These are phyloP conservation scores for Lomographa bimaculata DNA, from an alignment of 2,888 invertebrate genomes.

Conservation along the genomic window DNA sequence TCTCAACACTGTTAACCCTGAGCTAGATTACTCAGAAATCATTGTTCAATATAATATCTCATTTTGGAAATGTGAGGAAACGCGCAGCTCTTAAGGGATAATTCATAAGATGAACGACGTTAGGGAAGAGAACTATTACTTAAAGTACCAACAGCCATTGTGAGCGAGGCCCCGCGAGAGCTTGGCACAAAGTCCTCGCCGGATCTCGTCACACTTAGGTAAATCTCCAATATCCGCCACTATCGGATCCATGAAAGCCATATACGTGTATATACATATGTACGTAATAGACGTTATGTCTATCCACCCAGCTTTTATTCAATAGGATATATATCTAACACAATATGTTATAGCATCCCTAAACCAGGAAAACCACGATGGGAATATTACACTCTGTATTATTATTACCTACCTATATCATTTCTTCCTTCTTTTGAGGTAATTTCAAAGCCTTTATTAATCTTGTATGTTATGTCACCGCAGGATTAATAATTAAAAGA, in stretches of 20 bases:
- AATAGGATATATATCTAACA: slow-evolving; percentile 20
- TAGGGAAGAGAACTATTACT: slow-evolving; percentile 57
- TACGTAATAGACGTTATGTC: slow-evolving; percentile 43
- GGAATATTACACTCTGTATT: slow-evolving; percentile 12
- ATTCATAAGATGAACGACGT: slow-evolving; percentile 40
- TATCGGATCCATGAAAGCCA: slow-evolving; percentile 59
- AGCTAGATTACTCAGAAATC: no score
- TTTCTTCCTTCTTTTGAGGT: no score
- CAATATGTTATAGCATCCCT: slow-evolving; percentile 16
- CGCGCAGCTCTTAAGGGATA: slow-evolving; percentile 26
- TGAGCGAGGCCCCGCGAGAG: slow-evolving; percentile 54
- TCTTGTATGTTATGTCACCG: neutral
- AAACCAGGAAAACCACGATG: slow-evolving; percentile 18
- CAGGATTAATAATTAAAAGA: slow-evolving; percentile 8
- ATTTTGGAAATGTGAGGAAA: slow-evolving; percentile 3
- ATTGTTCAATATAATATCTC: slow-evolving; percentile 13
- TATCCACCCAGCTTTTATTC: slow-evolving; percentile 21
- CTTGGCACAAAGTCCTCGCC: slow-evolving; percentile 62
- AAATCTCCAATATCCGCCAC: slow-evolving; percentile 75
- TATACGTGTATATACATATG: slow-evolving; percentile 22
- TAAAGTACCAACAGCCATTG: slow-evolving; percentile 58
- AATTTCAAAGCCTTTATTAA: no score
- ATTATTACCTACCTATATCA: slow-evolving; percentile 15
- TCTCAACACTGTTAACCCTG: no score
- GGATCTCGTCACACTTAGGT: slow-evolving; percentile 73